Percentiles rank a stretch among this genome's conserved stretches.
These are phyloP conservation scores for Hapalemur alaotrensis DNA, from an alignment of 2,797 vertebrate genomes.

Conservation along the genomic window DNA sequence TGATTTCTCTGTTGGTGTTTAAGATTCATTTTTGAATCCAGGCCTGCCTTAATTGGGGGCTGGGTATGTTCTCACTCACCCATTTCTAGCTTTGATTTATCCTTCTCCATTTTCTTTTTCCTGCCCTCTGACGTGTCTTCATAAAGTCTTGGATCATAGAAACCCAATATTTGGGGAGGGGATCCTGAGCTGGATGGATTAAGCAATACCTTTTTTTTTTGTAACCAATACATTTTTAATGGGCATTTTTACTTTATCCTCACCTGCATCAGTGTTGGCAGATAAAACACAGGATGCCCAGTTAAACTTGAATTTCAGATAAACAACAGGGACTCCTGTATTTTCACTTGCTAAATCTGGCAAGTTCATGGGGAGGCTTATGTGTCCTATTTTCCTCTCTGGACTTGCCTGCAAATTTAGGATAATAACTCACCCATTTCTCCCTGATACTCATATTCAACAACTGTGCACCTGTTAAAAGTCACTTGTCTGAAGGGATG, in stretches of 20 bases:
- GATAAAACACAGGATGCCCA: constrained; percentile 14
- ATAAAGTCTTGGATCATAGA: constrained; percentile 6
- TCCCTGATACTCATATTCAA: constrained; percentile 58
- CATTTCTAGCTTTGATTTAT: constrained; percentile 27
- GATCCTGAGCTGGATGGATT: neutral
- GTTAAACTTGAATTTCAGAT: constrained; percentile 65
- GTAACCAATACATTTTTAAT: neutral
- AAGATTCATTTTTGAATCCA: neutral
- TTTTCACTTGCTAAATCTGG: constrained; percentile 61
- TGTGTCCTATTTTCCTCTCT: constrained; percentile 62
- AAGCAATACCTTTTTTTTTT: neutral
- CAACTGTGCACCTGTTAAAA: constrained; percentile 54
- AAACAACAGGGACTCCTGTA: constrained; percentile 17
- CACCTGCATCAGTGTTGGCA: neutral
- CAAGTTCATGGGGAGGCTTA: constrained; percentile 36
- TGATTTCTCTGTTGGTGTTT: neutral
- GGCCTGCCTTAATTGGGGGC: neutral
- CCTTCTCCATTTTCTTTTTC: neutral
- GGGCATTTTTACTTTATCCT: neutral
- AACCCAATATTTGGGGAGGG: neutral
- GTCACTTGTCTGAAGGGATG: constrained; percentile 59
- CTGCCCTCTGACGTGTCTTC: neutral
- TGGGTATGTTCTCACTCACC: neutral
- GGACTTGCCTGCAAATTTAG: constrained; percentile 42
- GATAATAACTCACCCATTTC: constrained; percentile 55